A percentile compares a stretch with the other conserved stretches of the same genome.
These are phyloP conservation scores for Patella pellucida DNA, from an alignment of 2,888 invertebrate genomes.

Conservation along the genomic window DNA sequence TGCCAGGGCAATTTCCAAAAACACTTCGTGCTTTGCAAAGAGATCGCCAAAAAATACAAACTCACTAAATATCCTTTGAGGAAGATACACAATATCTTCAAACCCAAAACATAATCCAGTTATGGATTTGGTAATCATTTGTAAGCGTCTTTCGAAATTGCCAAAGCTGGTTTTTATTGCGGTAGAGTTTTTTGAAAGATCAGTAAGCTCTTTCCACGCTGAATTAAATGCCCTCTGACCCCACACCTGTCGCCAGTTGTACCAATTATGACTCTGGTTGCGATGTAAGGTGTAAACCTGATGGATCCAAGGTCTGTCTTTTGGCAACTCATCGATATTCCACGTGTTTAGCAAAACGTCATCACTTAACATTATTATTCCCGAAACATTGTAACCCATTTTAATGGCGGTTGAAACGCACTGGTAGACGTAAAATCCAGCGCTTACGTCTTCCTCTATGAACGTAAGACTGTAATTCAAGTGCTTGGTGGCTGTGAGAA, in stretches of 20 bases:
- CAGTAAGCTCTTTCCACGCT: background rate
- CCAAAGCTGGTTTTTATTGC: background rate
- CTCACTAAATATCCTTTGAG: background rate
- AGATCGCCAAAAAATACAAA: background rate
- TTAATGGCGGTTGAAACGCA: background rate
- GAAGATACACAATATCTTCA: background rate
- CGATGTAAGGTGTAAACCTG: background rate
- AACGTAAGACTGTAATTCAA: background rate
- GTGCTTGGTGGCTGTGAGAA: background rate
- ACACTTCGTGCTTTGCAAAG: background rate
- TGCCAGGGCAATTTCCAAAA: background rate
- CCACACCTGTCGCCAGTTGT: background rate
- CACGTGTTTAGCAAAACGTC: background rate
- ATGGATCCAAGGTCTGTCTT: background rate
- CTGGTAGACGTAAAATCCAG: background rate
- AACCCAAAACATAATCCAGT: background rate
- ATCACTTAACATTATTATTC: conserved; percentile 7
- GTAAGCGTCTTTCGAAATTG: background rate
- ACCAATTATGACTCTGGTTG: background rate
- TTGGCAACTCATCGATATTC: background rate
- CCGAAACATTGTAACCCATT: conserved; percentile 1
- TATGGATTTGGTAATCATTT: background rate
- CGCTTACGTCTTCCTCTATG: background rate
- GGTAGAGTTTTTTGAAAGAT: background rate
- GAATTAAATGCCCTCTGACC: background rate